Conservation (phyloP, 1,140 invertebrate genomes). For the Zophobas morio region DNA sequence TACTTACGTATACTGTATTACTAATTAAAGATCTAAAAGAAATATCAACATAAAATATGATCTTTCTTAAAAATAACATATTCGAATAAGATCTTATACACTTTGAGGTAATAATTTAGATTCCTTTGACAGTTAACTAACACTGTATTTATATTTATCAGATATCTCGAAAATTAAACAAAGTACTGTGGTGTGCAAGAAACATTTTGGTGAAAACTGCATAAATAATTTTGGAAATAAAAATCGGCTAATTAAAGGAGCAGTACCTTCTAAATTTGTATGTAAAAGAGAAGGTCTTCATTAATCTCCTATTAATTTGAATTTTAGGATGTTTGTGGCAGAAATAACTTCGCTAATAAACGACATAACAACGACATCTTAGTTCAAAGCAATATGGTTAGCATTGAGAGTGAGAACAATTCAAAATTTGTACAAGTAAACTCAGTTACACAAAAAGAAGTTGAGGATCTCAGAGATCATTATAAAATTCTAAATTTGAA, state of each 20-base stretch:
- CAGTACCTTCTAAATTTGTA: slow-evolving; percentile 2
- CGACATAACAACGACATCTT: background rate
- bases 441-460: background rate
- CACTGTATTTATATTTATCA: no score
- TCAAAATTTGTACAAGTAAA: slow-evolving; percentile 9
- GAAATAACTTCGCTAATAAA: background rate
- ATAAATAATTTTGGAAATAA: background rate
- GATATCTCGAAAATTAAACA: no score
- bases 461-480: background rate
- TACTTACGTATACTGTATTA: no score
- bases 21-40: no score
- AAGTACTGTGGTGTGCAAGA: background rate
- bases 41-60: no score
- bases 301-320: background rate
- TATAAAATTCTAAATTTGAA: slow-evolving; percentile 4
- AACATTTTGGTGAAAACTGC: background rate
- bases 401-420: background rate
- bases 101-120: no score
- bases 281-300: background rate
- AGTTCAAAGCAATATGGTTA: background rate
- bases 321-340: background rate
- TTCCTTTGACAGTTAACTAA: no score
- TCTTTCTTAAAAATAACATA: no score
- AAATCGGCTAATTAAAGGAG: background rate
- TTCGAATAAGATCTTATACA: no score